phyloP scores from a whole-genome alignment of 2,797 vertebrate genomes.

The Anisognathus igniventris region DNA sequence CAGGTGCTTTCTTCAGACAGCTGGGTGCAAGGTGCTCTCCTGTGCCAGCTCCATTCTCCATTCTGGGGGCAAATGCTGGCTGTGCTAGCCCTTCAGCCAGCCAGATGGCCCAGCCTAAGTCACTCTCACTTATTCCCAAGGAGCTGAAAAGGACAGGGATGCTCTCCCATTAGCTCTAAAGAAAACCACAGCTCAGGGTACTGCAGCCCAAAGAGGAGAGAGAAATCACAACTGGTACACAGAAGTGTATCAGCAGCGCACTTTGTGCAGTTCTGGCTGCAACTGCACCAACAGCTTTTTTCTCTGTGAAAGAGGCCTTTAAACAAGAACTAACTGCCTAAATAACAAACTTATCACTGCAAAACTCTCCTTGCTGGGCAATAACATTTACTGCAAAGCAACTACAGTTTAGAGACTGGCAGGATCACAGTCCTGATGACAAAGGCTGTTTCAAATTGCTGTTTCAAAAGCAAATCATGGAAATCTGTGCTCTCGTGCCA shows the following conservation, averaged over 20 bases:
- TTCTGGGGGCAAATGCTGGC: neutral
- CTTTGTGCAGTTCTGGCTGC: neutral
- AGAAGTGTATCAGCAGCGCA: neutral
- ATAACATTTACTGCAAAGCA: neutral
- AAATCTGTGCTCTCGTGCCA: neutral
- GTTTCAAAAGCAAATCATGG: neutral
- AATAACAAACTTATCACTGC: neutral
- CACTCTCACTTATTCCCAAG: neutral
- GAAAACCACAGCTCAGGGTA: neutral
- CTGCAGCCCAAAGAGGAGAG: neutral
- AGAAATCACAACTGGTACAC: neutral
- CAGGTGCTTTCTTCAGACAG: neutral
- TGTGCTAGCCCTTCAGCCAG: neutral
- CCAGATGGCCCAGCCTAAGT: neutral
- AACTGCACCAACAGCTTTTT: neutral
- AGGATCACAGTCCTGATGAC: neutral
- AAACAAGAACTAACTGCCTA: neutral
- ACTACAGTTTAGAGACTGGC: neutral
- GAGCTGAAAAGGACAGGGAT: neutral
- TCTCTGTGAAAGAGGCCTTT: neutral
- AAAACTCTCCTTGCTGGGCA: neutral
- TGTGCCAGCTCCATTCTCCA: neutral
- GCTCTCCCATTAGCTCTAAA: neutral
- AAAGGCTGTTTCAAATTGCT: neutral
- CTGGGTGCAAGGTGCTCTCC: neutral